These are phyloP conservation scores for Tipula confusa DNA, from an alignment of 2,888 invertebrate species.

Conservation along the genomic window DNA sequence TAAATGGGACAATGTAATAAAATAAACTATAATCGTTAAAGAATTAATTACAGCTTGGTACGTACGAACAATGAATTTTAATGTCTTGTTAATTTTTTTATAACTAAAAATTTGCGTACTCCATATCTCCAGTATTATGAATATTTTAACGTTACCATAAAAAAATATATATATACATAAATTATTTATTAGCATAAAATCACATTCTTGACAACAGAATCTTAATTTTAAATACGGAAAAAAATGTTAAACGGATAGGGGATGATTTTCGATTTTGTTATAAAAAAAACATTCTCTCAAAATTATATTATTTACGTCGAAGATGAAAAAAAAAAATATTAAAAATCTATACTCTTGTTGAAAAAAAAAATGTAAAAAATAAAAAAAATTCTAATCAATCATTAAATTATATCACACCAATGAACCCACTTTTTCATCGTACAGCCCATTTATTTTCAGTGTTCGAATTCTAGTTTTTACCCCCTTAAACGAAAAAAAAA, in stretches of 20 bases:
- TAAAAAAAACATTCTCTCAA: not conserved
- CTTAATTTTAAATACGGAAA: not conserved
- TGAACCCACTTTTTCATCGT: constrained; percentile 7
- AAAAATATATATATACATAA: not conserved
- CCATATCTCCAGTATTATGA: not conserved
- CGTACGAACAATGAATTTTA: not conserved
- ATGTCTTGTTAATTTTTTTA: not conserved
- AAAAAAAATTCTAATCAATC: constrained; percentile 16
- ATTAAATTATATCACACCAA: not conserved
- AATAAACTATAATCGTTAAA: not conserved
- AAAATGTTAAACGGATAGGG: not conserved
- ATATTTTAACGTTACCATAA: not conserved
- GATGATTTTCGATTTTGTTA: not conserved
- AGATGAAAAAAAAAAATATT: not conserved
- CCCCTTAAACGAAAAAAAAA: not conserved
- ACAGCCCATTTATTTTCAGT: not conserved
- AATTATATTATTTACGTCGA: not conserved
- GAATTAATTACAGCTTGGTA: not conserved
- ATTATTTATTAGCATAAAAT: not conserved
- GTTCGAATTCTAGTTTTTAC: not conserved
- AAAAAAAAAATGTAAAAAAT: too few relatives aligned
- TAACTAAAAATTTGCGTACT: not conserved
- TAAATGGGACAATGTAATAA: too few relatives aligned
- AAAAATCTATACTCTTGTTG: not conserved
- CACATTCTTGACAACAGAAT: not conserved